Base-by-base conservation (phyloP, 2,797 vertebrate genomes). In the Chiroxiphia lanceolata region DNA sequence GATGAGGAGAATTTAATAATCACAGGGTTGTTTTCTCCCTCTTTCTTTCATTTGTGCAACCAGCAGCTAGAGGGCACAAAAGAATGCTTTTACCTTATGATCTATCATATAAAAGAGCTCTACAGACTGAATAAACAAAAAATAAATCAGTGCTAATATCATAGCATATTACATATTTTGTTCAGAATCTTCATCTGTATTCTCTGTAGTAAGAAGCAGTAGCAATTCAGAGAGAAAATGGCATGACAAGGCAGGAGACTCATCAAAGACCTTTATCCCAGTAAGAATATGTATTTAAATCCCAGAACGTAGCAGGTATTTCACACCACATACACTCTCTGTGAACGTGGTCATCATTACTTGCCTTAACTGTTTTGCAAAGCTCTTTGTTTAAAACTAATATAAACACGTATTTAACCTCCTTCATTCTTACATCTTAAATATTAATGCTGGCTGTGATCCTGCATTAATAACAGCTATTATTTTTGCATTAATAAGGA, bases 11-110 rank as follows among this genome's bases (percentile, higher is more conserved):
- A 95, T 97, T 95, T 96, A 97, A 97, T 97, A 97, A 96, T 94
- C 91, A 96, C 94, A 96, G 91, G 94, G 93, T 96, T 96, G 95
- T 96, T 94, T 95, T 93, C 89, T 95, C 82, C 68, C 36, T 97
- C 93, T 94, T 83, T 95, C 96, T 98, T 97, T 91, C 96, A 97
- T 98, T 94, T 98, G 96, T 97, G 93, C 96, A 97, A 97, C 84
- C 96, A 98, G 92, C 98, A 98, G 98, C 98, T 98, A 98, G 98
- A 98, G 97, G 98, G 98, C 98, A 98, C 98, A 98, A 98, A 98
- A 98, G 98, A 98, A 98, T 98, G 97, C 97, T 97, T 98, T 98
- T 98, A 96, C 96, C 96, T 98, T 97, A 96, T 95, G 76, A 86
- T 81, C 34, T 75, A 77, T 94, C 89, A 89, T 84, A 90, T 87